phyloP scores from a whole-genome alignment of 2,888 invertebrate genomes.

The Mantis religiosa region DNA sequence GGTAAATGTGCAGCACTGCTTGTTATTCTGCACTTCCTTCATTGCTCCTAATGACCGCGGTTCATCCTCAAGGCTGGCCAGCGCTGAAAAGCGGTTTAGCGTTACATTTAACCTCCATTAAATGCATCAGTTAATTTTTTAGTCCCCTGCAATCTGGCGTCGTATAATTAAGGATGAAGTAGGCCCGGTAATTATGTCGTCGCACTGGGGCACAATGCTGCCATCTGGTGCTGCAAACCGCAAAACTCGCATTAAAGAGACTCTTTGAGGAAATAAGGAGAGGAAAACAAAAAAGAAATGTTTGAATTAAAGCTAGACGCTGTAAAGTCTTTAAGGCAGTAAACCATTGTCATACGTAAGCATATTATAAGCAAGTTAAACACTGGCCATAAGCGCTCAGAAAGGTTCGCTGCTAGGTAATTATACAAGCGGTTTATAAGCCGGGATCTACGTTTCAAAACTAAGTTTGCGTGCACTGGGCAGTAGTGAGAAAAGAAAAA shows the following conservation, averaged over 20 bases:
- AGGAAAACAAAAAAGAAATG: not conserved
- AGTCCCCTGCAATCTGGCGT: not conserved
- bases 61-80: not conserved
- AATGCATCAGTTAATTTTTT: slow-evolving; percentile 13
- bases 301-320: not conserved
- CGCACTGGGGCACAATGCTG: not conserved
- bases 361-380: slow-evolving; percentile 7
- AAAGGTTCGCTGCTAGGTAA: not conserved
- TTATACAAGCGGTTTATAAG: not conserved
- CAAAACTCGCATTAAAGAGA: slow-evolving; percentile 24
- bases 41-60: not conserved
- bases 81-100: not conserved
- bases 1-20: not conserved
- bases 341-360: not conserved
- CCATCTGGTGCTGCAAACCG: slow-evolving; percentile 24
- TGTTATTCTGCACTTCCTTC: not conserved
- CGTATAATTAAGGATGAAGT: not conserved
- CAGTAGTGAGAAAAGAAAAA: not conserved
- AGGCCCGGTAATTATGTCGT: not conserved
- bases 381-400: not conserved
- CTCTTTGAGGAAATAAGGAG: not conserved
- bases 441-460: not conserved
- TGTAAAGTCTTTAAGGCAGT: not conserved
- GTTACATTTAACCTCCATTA: slow-evolving; percentile 7
- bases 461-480: not conserved